Conservation (phyloP, 2,797 vertebrate species). For the Falco concolor region DNA sequence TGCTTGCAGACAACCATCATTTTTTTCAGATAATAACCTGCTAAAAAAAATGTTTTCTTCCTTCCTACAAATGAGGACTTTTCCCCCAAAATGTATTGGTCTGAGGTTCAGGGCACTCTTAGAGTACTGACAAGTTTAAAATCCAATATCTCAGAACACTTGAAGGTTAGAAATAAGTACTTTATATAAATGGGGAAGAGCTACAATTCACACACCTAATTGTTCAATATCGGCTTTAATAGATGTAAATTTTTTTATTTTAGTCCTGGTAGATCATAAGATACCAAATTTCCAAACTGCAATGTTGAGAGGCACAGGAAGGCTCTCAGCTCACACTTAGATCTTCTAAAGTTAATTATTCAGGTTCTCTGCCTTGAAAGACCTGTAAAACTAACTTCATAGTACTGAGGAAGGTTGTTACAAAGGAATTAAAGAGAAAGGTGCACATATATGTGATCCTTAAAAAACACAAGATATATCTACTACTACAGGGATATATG, state of each 20-base stretch:
- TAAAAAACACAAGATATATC: neutral
- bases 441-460: fast-evolving
- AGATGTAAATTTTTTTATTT: neutral
- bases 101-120: neutral
- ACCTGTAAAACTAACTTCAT: neutral
- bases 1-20: constrained; percentile 43
- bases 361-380: neutral
- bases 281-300: neutral
- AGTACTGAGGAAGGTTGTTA: neutral
- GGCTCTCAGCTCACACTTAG: neutral
- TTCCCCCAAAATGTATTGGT: neutral
- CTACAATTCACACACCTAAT: neutral
- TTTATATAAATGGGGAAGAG: neutral
- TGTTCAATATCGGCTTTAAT: neutral
- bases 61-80: constrained; percentile 37
- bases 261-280: neutral
- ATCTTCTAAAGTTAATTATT: neutral
- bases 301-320: neutral
- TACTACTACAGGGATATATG: neutral
- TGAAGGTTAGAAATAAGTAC: neutral
- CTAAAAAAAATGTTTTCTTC: constrained; percentile 36
- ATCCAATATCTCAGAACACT: neutral
- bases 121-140: neutral
- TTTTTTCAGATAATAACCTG: constrained; percentile 58
- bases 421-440: neutral